Evolutionary conservation across 2,888 invertebrate species (phyloP).

Genomic region (Cabera pusaria): DNA sequence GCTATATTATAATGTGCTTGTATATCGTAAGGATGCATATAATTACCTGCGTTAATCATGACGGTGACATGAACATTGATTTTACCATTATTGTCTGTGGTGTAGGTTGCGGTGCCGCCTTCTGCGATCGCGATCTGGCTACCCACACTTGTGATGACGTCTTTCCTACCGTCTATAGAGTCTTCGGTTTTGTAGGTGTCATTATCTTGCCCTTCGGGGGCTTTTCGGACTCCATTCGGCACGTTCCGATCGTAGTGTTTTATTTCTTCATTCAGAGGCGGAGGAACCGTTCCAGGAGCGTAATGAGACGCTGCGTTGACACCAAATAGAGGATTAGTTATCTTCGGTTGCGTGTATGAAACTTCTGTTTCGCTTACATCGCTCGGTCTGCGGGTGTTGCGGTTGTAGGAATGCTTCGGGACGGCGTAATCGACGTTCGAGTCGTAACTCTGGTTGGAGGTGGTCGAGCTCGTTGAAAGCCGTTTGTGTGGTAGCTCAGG

Average conservation of each 20-base stretch:
- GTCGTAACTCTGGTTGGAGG: slow-evolving; percentile 75
- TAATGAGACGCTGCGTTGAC: slow-evolving; percentile 78
- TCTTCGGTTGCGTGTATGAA: slow-evolving; percentile 57
- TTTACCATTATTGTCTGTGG: slow-evolving; percentile 92
- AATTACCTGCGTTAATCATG: slow-evolving; percentile 89
- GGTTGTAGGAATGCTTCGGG: slow-evolving; percentile 65
- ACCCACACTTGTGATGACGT: slow-evolving; percentile 56
- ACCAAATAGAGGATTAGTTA: slow-evolving; percentile 73
- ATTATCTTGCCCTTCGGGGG: slow-evolving; percentile 93
- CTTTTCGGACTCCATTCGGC: slow-evolving; percentile 84
- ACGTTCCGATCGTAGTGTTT: slow-evolving; percentile 62
- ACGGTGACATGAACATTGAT: slow-evolving; percentile 95
- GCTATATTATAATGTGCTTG: slow-evolving; percentile 42
- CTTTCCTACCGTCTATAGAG: slow-evolving; percentile 83
- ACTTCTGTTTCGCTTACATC: slow-evolving; percentile 52
- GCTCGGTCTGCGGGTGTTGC: slow-evolving; percentile 46
- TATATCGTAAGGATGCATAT: slow-evolving; percentile 79
- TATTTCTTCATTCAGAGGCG: slow-evolving; percentile 40
- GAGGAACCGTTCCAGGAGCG: slow-evolving; percentile 55
- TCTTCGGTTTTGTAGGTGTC: slow-evolving; percentile 86
- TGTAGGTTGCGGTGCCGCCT: slow-evolving; percentile 82
- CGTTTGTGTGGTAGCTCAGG: slow-evolving; percentile 67
- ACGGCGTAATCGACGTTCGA: slow-evolving; percentile 70
- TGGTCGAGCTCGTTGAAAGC: slow-evolving; percentile 70
- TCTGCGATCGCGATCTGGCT: slow-evolving; percentile 77